These are phyloP conservation scores for Sebastes iracundus DNA, from an alignment of 2,797 vertebrate species.

Conservation along the genomic window DNA sequence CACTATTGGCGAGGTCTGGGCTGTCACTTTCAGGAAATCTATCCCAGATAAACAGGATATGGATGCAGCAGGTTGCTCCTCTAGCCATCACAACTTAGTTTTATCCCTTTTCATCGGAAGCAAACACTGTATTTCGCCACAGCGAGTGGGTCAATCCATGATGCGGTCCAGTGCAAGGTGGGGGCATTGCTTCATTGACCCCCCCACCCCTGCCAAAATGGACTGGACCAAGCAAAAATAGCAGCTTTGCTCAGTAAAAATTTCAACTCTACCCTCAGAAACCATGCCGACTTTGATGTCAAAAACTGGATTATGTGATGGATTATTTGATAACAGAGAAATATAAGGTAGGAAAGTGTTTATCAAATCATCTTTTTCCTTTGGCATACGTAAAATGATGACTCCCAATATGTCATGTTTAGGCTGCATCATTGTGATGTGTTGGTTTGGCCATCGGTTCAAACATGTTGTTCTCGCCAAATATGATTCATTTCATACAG, in stretches of 20 bases:
- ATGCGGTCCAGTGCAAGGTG: background rate
- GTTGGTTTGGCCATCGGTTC: background rate
- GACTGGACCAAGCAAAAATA: constrained; percentile 34
- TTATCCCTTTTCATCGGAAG: background rate
- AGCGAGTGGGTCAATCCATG: background rate
- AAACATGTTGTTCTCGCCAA: background rate
- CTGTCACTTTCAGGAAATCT: constrained; percentile 11
- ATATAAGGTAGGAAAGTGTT: constrained; percentile 57
- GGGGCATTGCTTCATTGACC: background rate
- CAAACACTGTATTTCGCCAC: background rate
- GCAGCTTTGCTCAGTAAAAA: constrained; percentile 23
- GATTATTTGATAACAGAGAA: constrained; percentile 57
- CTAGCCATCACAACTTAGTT: background rate
- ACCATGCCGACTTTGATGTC: constrained; percentile 28
- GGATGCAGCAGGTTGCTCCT: background rate
- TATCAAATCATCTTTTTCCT: background rate
- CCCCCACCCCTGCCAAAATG: constrained; percentile 5
- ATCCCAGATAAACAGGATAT: background rate
- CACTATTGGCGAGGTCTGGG: constrained; percentile 18
- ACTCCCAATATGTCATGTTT: background rate
- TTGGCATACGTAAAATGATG: background rate
- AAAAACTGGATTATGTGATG: constrained; percentile 50
- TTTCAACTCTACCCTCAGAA: background rate
- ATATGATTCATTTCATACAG: background rate
- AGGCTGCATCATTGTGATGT: background rate